These are phyloP conservation scores for Iphiclides podalirius DNA, from an alignment of 2,888 invertebrate species.

Conservation along the genomic window DNA sequence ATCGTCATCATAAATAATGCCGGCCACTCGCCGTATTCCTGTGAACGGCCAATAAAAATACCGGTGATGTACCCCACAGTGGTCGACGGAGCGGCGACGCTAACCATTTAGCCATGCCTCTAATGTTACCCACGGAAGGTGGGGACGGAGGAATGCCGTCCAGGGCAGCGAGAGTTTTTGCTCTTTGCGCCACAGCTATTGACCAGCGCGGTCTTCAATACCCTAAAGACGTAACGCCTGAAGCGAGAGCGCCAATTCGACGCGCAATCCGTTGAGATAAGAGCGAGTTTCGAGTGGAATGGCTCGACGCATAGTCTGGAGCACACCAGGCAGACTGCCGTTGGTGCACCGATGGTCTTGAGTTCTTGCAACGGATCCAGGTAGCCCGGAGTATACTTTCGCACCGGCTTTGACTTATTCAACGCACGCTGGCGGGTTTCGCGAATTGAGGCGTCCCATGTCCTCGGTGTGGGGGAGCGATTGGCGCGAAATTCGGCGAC, in stretches of 20 bases:
- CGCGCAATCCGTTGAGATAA: background rate
- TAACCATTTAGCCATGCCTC: conserved; percentile 52
- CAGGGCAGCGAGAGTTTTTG: conserved; percentile 70
- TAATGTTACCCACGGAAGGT: conserved; percentile 48
- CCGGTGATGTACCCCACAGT: conserved; percentile 31
- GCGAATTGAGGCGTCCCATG: background rate
- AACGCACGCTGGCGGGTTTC: background rate
- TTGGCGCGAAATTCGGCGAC: background rate
- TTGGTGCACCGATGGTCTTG: conserved; percentile 40
- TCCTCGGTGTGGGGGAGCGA: background rate
- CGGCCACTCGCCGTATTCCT: conserved; percentile 1
- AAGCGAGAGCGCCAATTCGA: conserved; percentile 23
- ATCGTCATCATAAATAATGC: background rate
- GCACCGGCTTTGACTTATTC: conserved; percentile 16
- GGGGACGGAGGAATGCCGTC: conserved; percentile 61
- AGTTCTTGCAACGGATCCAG: conserved; percentile 40
- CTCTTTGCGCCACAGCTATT: conserved; percentile 57
- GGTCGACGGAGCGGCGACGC: conserved; percentile 38
- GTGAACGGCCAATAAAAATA: conserved; percentile 28
- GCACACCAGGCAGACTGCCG: conserved; percentile 5
- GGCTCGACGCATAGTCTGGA: background rate
- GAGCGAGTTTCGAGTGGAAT: conserved; percentile 24
- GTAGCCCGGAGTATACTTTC: conserved; percentile 26
- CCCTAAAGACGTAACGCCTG: conserved; percentile 26
- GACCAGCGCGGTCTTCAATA: conserved; percentile 39